A percentile compares a stretch with the other conserved stretches of the same genome.
phyloP scores from a whole-genome alignment of 1,140 invertebrate species.

The Drosophila paulistorum region DNA sequence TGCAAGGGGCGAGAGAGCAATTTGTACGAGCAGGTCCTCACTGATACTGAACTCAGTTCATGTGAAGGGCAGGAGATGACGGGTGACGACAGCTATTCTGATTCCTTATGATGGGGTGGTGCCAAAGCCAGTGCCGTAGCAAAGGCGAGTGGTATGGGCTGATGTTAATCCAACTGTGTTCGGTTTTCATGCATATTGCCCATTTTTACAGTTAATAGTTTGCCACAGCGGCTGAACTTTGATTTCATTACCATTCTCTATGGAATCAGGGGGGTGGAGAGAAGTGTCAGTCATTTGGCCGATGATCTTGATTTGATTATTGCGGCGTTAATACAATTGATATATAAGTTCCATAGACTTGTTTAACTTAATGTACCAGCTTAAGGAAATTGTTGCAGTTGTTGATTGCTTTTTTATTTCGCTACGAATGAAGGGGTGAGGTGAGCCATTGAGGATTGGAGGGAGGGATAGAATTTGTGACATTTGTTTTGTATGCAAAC shows the following conservation, averaged over 20 bases:
- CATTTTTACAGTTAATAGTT: slow-evolving; percentile 76
- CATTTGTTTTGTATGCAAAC: slow-evolving; percentile 60
- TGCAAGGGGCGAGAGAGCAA: slow-evolving; percentile 75
- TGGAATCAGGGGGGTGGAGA: slow-evolving; percentile 16
- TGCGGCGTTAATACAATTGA: slow-evolving; percentile 76
- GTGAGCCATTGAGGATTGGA: background rate
- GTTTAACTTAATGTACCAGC: slow-evolving; percentile 56
- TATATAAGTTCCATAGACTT: slow-evolving; percentile 50
- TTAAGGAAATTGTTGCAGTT: slow-evolving; percentile 66
- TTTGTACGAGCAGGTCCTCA: slow-evolving; percentile 66
- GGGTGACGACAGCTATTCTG: slow-evolving; percentile 47
- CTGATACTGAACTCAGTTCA: too few relatives aligned
- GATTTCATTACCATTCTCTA: slow-evolving; percentile 41
- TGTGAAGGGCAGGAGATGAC: slow-evolving; percentile 1
- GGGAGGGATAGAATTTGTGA: slow-evolving; percentile 19
- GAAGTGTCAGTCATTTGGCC: slow-evolving; percentile 46
- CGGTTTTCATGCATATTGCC: slow-evolving; percentile 59
- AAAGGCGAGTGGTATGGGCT: slow-evolving; percentile 18
- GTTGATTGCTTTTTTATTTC: slow-evolving; percentile 68
- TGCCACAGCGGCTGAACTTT: slow-evolving; percentile 58
- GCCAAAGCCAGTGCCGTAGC: too few relatives aligned
- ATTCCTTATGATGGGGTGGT: slow-evolving; percentile 50
- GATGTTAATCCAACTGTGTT: slow-evolving; percentile 77
- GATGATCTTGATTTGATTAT: slow-evolving; percentile 79
- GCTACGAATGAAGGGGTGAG: background rate